Conservation (phyloP, 2,797 vertebrate genomes). For the Pangasius sanitwongsei region DNA sequence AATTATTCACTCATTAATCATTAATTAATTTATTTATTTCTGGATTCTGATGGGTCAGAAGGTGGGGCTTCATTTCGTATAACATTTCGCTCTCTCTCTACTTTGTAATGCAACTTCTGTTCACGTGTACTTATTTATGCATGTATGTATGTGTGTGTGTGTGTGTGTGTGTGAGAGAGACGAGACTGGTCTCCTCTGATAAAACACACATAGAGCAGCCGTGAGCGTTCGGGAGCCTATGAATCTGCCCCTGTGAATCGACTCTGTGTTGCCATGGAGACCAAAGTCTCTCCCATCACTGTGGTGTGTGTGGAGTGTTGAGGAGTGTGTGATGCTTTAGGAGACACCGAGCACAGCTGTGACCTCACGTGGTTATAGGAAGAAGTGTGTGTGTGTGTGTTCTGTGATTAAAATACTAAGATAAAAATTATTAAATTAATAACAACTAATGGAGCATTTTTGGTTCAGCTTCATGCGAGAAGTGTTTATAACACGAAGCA, state of each 20-base stretch:
- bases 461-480: not conserved
- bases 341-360: not conserved
- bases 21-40: not conserved
- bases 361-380: not conserved
- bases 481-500: not conserved
- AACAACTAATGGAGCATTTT: not conserved
- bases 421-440: not conserved
- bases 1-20: not conserved
- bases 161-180: slow-evolving; percentile 20
- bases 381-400: not conserved
- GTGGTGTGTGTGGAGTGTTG: not conserved
- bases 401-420: too few relatives aligned
- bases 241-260: not conserved
- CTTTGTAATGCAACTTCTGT: slow-evolving; percentile 9
- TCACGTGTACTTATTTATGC: not conserved
- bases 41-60: not conserved
- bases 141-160: slow-evolving; percentile 21
- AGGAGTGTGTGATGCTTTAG: not conserved
- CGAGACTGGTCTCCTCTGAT: slow-evolving; percentile 26
- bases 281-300: slow-evolving; percentile 27
- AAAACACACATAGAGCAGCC: slow-evolving; percentile 29
- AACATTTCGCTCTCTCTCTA: not conserved
- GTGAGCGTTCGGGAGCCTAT: slow-evolving; percentile 25
- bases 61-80: not conserved
- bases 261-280: slow-evolving; percentile 38